These are phyloP conservation scores for Malurus leucopterus DNA, from an alignment of 2,797 vertebrate genomes.

Conservation along the genomic window DNA sequence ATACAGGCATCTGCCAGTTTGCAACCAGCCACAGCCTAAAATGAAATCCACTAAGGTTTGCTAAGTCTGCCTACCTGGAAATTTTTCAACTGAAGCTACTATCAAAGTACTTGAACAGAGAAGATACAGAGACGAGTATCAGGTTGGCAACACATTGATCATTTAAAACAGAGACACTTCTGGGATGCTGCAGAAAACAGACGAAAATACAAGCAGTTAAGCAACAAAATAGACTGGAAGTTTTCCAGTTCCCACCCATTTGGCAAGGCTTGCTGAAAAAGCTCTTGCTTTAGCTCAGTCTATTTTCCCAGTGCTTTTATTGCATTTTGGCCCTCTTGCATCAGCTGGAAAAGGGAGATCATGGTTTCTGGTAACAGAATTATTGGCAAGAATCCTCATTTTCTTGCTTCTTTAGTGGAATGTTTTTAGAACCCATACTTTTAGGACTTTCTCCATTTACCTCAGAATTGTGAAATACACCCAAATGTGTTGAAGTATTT, in stretches of 20 bases:
- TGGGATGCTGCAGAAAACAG: background rate
- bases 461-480: background rate
- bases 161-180: background rate
- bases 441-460: background rate
- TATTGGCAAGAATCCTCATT: constrained; percentile 13
- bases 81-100: background rate
- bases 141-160: background rate
- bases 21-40: background rate
- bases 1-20: background rate
- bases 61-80: background rate
- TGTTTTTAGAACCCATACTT: background rate
- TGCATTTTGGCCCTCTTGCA: background rate
- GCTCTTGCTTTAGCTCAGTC: background rate
- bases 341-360: constrained; percentile 8
- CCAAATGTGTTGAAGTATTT: background rate
- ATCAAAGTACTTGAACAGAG: background rate
- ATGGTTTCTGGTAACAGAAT: constrained; percentile 11
- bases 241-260: constrained; percentile 28
- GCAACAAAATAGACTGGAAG: constrained; percentile 9
- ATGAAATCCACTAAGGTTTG: background rate
- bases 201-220: constrained; percentile 10
- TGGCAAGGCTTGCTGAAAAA: constrained; percentile 4
- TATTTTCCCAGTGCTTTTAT: background rate
- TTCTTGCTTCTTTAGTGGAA: constrained; percentile 6
- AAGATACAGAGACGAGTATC: background rate